phyloP scores from a whole-genome alignment of 2,888 invertebrate genomes.

The Tachystola acroxantha region DNA sequence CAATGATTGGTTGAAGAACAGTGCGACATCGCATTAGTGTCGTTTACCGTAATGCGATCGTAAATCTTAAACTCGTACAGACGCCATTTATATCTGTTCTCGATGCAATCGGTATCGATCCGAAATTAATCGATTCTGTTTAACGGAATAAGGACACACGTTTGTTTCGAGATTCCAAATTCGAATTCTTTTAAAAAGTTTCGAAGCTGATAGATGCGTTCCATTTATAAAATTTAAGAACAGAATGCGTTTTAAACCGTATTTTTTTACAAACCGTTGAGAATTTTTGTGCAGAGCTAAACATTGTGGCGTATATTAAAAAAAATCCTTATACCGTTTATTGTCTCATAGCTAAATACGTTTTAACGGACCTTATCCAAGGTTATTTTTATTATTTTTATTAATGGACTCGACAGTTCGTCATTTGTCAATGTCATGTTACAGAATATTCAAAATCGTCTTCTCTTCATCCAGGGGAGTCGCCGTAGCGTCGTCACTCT shows the following conservation, averaged over 20 bases:
- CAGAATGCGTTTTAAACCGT: background rate
- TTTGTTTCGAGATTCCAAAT: constrained; percentile 31
- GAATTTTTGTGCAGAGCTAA: no score
- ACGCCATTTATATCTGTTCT: constrained; percentile 38
- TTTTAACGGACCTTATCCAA: no score
- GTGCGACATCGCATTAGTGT: constrained; percentile 45
- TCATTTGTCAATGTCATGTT: no score
- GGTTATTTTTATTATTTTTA: no score
- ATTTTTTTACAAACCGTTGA: constrained; percentile 4
- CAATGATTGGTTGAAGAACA: background rate
- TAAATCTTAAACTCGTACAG: constrained; percentile 41
- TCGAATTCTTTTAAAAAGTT: constrained; percentile 13
- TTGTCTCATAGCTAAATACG: no score
- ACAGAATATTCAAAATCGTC: no score
- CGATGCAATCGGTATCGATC: constrained; percentile 40
- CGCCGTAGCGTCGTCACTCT: no score
- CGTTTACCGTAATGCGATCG: constrained; percentile 46
- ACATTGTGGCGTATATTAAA: no score
- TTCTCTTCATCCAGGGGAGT: no score
- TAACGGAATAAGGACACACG: constrained; percentile 16
- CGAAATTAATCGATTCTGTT: constrained; percentile 39
- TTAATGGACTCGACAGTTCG: no score
- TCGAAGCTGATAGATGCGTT: background rate
- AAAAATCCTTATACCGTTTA: no score
- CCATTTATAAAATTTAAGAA: background rate